phyloP scores from a whole-genome alignment of 2,797 vertebrate genomes.

The Enteromius afrohamiltoni region DNA sequence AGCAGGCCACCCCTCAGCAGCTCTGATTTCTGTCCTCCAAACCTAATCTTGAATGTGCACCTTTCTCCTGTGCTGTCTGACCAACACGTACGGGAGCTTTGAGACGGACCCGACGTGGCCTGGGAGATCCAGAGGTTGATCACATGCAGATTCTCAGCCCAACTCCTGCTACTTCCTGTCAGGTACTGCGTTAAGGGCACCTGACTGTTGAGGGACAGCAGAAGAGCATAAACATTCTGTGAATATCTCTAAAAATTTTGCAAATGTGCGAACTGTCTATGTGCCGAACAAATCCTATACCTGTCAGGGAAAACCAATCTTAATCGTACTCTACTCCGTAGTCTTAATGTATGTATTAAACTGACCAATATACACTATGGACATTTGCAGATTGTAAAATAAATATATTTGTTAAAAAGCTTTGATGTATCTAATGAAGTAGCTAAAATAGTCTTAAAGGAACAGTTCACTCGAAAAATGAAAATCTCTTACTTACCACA shows the following conservation, averaged over 20 bases:
- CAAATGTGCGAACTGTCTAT: constrained; percentile 42
- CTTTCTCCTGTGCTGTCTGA: constrained; percentile 32
- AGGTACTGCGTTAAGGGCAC: constrained; percentile 28
- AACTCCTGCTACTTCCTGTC: constrained; percentile 31
- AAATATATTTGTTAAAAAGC: constrained; percentile 6
- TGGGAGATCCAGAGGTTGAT: constrained; percentile 41
- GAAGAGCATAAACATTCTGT: constrained; percentile 29
- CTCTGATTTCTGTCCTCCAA: constrained; percentile 76
- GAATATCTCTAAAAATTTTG: constrained; percentile 32
- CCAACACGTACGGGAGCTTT: constrained; percentile 5
- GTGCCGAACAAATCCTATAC: constrained; percentile 42
- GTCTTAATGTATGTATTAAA: constrained; percentile 32
- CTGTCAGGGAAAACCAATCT: constrained; percentile 35
- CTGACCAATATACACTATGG: constrained; percentile 6
- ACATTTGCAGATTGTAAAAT: background rate
- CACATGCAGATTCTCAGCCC: constrained; percentile 31
- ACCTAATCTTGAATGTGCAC: constrained; percentile 13
- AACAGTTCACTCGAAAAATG: constrained; percentile 5
- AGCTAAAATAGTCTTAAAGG: constrained; percentile 9
- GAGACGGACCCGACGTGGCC: background rate
- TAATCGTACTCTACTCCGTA: constrained; percentile 28
- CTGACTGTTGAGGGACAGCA: constrained; percentile 34
- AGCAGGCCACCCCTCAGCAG: constrained; percentile 87
- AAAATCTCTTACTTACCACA: background rate
- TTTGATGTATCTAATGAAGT: constrained; percentile 6